Evolutionary conservation across 2,113 vertebrate genomes (phyloP), one percentile per base, ranked within the genome.

Genomic region (Xiphophorus hellerii): DNA sequence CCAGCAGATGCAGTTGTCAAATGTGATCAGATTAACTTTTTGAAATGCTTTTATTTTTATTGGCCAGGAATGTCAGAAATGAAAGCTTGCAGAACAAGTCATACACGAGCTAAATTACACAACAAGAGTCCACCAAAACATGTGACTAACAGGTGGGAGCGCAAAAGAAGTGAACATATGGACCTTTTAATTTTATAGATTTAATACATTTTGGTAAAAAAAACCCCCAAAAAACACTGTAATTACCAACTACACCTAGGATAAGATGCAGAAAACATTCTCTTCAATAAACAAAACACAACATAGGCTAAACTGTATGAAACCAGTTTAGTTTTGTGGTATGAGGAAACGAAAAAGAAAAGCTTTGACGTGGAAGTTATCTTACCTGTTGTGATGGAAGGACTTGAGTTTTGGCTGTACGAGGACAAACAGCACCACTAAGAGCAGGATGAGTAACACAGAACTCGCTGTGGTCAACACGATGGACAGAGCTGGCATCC

Each of bases 331-430:
- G 66, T 25, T 69, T 48, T 60, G 42, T 35, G 2, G n/a, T 67
- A 70, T 70, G 54, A 29, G 30, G 12, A 48, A 48, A 48, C 1
- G 17, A 48, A 15, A 1, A 20, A 14, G 44, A 3, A 20, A 48
- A 5, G 17, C 44, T 48, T 20, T 48, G 14, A 48, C 14, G 44
- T 48, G 44, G 15, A 48, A 17, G 44, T 5, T 20, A 54, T 42
- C 95, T 93, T 66, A 98, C 98, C 98, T 96, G 96, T 92, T 98
- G 20, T 98, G 97, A 88, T 99, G 98, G 91, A 99, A 97, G 0
- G 98, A 99, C 94, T 99, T 99, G 88, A 99, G 95, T 90, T 98
- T 99, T 62, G 98, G 98, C 92, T 99, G 98, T 81, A 99, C 95
- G 80, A 99, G 92, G 76, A 99, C 98, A 86, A 99, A 98, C 72